Evolutionary conservation across 1,140 invertebrate species (phyloP).

Genomic region (Drosophila fuyamai): DNA sequence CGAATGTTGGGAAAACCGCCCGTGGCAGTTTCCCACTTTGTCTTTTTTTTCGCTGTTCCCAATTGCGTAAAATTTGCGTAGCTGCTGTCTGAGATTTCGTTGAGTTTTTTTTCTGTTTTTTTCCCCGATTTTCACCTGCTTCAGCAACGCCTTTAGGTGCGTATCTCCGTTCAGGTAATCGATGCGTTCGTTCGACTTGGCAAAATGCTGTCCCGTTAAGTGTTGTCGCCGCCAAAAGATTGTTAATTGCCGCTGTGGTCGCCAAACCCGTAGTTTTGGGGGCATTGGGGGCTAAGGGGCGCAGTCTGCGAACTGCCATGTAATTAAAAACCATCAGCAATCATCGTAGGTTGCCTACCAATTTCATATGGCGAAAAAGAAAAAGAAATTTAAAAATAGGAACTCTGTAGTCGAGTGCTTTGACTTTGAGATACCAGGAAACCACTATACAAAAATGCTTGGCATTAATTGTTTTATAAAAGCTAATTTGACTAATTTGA

Average conservation of each 20-base stretch:
- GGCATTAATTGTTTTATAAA: no score
- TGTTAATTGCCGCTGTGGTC: constrained; percentile 54
- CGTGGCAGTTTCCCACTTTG: neutral
- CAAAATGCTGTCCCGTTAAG: constrained; percentile 61
- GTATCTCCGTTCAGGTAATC: constrained; percentile 38
- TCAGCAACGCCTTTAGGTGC: constrained; percentile 29
- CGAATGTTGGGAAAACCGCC: constrained; percentile 13
- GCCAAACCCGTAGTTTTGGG: constrained; percentile 18
- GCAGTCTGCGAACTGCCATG: constrained; percentile 4
- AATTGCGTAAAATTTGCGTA: constrained; percentile 69
- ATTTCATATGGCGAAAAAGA: neutral
- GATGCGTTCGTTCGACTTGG: constrained; percentile 44
- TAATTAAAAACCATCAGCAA: constrained; percentile 36
- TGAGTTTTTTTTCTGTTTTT: neutral
- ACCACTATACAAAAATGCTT: no score
- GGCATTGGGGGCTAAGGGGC: neutral
- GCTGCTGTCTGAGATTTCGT: constrained; percentile 23
- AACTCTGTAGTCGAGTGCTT: no score
- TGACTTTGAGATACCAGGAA: neutral
- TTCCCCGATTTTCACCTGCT: constrained; percentile 57
- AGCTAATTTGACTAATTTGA: no score
- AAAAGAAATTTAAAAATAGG: neutral
- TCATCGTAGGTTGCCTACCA: constrained; percentile 16
- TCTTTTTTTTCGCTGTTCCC: constrained; percentile 41
- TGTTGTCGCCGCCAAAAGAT: constrained; percentile 60